Base-by-base conservation (phyloP, 92 coral and sea anemone genomes). In the Blastomussa wellsi region DNA sequence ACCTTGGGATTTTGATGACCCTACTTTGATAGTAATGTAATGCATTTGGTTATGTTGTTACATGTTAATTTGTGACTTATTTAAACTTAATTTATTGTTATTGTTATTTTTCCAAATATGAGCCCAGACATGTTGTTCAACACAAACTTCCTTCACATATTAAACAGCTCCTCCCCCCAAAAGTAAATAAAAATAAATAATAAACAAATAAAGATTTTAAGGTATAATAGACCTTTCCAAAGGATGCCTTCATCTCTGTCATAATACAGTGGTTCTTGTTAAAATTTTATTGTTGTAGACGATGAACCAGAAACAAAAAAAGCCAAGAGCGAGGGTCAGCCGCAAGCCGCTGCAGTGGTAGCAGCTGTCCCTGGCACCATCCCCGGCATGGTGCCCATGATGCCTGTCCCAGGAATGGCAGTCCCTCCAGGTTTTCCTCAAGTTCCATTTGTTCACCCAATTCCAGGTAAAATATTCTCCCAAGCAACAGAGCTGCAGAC, bases 321-420 rank as follows among this genome's bases (percentile, higher is more conserved):
- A 71, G 92, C 91, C 28, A 96, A 96, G 89, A 82, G 76, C 64
- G 99, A 93, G 8, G 79, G 62, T 10, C 95, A 92, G 60, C 85
- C 87, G 2, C 79, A 72, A 69, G 78, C 86, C 55, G 80, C 91
- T 0, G 49, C 84, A 22, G 79, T 84, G 67, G 90, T 92, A 22
- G 79, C 89, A 70, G 89, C 78, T 74, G 44, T 87, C 4, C 90
- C 92, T 31, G 93, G 93, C 52, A 79, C 88, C 48, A 90, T 96
- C 82, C 95, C 98, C 24, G n/a, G n/a, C n/a, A 93, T 93, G 85
- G 82, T 94, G 92, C 99, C 98, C 24, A 89, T 92, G 95, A 96
- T 96, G 98, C 97, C 92, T 42, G 84, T 91, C 65, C 97, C 97
- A 65, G 97, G 97, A 70, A 93, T 93, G 97, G 92, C 93, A 32